Conservation (phyloP, 2,888 invertebrate species). For the Ypsolopha scabrella region DNA sequence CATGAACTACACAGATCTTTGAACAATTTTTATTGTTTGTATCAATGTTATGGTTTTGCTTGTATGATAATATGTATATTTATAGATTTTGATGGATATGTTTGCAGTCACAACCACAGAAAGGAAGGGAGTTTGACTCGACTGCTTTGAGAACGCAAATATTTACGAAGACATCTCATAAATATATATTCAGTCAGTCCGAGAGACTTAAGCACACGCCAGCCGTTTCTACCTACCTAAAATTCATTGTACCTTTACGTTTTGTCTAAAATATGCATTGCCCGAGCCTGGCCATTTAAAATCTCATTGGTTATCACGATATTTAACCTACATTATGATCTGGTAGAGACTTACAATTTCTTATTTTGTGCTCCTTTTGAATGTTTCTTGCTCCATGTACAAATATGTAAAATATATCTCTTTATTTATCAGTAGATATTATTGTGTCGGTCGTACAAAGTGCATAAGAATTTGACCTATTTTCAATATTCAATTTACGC, state of each 20-base stretch:
- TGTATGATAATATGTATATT: not conserved
- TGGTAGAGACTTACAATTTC: conserved; percentile 39
- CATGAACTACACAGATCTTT: conserved; percentile 14
- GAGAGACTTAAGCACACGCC: conserved; percentile 44
- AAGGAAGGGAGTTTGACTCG: conserved; percentile 31
- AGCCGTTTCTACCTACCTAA: conserved; percentile 42
- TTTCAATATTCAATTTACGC: conserved; percentile 6
- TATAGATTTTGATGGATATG: conserved; percentile 42
- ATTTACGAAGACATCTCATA: not conserved
- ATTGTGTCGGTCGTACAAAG: conserved; percentile 7
- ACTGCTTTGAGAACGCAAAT: conserved; percentile 19
- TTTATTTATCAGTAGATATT: not conserved
- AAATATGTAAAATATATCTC: conserved; percentile 2
- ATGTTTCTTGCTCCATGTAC: not conserved
- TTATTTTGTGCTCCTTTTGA: conserved; percentile 3
- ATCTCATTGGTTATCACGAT: conserved; percentile 69
- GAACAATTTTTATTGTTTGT: conserved; percentile 13
- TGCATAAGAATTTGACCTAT: conserved; percentile 9
- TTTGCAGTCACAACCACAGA: conserved; percentile 64
- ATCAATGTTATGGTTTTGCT: conserved; percentile 5
- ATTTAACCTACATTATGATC: conserved; percentile 63
- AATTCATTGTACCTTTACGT: conserved; percentile 61
- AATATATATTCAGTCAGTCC: not conserved
- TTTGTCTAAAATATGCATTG: conserved; percentile 49
- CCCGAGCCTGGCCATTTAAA: conserved; percentile 46